Percentiles rank a stretch among this genome's conserved stretches.
Conservation (phyloP, 2,888 invertebrate genomes). For the Drosophila meridionalis region DNA sequence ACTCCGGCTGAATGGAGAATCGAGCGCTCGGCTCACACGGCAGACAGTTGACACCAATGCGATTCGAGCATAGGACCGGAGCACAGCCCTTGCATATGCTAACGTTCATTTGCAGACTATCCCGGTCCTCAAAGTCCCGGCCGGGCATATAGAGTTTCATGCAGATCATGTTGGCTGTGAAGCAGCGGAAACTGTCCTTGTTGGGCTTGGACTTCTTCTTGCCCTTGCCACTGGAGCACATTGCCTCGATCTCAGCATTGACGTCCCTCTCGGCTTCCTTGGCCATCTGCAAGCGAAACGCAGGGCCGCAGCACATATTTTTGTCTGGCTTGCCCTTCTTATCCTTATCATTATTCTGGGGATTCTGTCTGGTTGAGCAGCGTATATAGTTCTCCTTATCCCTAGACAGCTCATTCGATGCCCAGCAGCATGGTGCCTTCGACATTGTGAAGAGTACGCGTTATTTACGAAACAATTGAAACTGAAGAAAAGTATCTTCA, state of each 20-base stretch:
- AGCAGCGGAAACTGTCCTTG: slow-evolving; percentile 31
- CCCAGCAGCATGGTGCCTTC: slow-evolving; percentile 40
- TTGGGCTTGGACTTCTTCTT: slow-evolving; percentile 47
- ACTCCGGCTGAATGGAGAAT: slow-evolving; percentile 51
- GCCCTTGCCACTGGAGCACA: slow-evolving; percentile 32
- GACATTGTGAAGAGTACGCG: slow-evolving; percentile 20
- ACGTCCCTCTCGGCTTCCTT: slow-evolving; percentile 22
- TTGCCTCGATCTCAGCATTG: slow-evolving; percentile 11
- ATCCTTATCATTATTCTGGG: background rate
- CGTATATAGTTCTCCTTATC: slow-evolving; percentile 50
- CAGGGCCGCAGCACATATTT: slow-evolving; percentile 49
- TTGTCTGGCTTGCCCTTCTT: slow-evolving; percentile 34
- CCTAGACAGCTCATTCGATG: slow-evolving; percentile 39
- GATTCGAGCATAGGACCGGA: slow-evolving; percentile 31
- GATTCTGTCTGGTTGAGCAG: slow-evolving; percentile 41
- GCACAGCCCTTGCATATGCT: slow-evolving; percentile 54
- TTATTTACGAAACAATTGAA: background rate
- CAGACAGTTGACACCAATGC: slow-evolving; percentile 62
- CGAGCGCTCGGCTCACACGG: slow-evolving; percentile 39
- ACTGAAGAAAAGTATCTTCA: background rate
- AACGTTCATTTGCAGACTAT: slow-evolving; percentile 34
- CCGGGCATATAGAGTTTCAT: slow-evolving; percentile 63
- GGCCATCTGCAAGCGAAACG: slow-evolving; percentile 39
- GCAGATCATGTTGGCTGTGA: slow-evolving; percentile 54
- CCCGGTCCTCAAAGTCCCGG: slow-evolving; percentile 48